These are phyloP conservation scores for Hyperoodon ampullatus DNA, from an alignment of 2,113 vertebrate genomes.

Conservation along the genomic window DNA sequence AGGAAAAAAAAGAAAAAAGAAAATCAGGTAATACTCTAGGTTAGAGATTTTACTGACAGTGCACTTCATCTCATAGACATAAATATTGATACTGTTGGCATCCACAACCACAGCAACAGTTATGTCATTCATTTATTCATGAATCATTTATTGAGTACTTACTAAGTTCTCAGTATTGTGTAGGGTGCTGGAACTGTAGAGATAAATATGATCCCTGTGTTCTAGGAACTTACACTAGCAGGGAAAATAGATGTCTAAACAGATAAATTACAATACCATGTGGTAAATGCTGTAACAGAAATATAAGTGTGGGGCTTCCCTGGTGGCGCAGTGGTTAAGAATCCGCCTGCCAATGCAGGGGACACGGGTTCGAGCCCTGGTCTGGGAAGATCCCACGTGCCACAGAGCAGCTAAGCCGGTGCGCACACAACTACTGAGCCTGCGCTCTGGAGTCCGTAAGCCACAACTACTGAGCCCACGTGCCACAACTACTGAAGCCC, in stretches of 20 bases:
- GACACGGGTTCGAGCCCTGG: too few relatives aligned
- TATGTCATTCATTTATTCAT: slow-evolving; percentile 30
- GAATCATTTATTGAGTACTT: slow-evolving; percentile 1
- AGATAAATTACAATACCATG: not conserved
- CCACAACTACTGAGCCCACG: too few relatives aligned
- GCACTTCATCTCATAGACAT: not conserved
- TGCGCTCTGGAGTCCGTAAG: too few relatives aligned
- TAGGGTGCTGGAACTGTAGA: not conserved
- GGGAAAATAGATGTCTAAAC: not conserved
- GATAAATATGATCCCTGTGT: not conserved
- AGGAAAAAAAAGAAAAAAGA: slow-evolving; percentile 57
- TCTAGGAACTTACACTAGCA: not conserved
- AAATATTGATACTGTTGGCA: not conserved
- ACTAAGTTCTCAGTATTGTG: not conserved
- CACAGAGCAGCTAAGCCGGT: too few relatives aligned
- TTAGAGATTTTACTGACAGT: slow-evolving; percentile 19
- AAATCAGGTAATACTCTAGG: slow-evolving; percentile 30
- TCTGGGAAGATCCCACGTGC: too few relatives aligned
- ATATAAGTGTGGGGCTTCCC: not conserved
- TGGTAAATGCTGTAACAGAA: not conserved
- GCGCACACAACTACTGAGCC: too few relatives aligned
- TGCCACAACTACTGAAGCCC: too few relatives aligned
- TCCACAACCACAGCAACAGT: not conserved
- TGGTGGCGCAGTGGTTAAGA: too few relatives aligned
- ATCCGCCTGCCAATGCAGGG: too few relatives aligned